Evolutionary conservation across 2,797 vertebrate species (phyloP), one percentile per base, ranked within the genome.

Genomic region (Garrulus glandarius): DNA sequence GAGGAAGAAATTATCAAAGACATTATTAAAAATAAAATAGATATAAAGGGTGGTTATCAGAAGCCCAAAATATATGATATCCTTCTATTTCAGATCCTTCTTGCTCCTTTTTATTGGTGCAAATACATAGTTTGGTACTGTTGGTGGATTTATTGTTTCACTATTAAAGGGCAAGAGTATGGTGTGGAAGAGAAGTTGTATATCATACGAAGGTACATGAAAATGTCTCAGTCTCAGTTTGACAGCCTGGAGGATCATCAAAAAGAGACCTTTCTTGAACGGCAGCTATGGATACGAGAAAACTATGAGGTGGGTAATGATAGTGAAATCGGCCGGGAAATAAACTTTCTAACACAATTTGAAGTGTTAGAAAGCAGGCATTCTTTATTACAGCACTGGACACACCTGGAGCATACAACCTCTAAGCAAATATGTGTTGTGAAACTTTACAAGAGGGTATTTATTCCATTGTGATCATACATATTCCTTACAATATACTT

Each of bases 21-120:
- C 96, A 99, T 99, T 93, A 99, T 99, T 96, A 99, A 99, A 97
- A 99, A 98, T 93, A 99, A 99, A 98, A 99, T 99, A 57, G 99
- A 99, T 97, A 99, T 99, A 95, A 99, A 99, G 95, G 99, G 99
- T 2, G 99, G 99, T 92, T 99, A 99, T 96, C 99, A 99, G 97
- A 99, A 99, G 84, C 99, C 99, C 65, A 98, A 98, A 85, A 95
- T 99, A 85, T 98, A 98, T 0, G 99, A 99, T 97, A 99, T 99
- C 90, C 98, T 99, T 70, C 96, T 99, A 27, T 99, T 99, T 92
- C 98, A 99, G 95, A 98, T 99, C 9, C 78, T 99, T 41, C 98
- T 99, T 12, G 98, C 98, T 60, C 99, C 99, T 17, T 98, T 99
- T 97, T 98, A 99, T 92, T 88, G 99, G 83, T 98, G 98, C 88